phyloP scores from a whole-genome alignment of 2,888 invertebrate genomes.

The Spisula subtruncata region DNA sequence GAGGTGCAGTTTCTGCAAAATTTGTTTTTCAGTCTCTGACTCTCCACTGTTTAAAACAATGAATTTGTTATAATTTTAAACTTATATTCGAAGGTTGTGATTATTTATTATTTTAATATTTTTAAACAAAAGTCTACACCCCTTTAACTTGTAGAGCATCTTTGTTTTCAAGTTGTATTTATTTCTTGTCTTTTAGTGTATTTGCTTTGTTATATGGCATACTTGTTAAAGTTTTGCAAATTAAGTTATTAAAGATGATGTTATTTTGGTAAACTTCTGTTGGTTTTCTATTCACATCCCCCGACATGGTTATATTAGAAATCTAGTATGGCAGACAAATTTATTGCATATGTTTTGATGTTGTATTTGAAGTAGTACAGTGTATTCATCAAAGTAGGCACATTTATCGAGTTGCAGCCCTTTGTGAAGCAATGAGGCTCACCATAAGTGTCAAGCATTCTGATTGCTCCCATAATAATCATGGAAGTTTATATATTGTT shows the following conservation, averaged over 20 bases:
- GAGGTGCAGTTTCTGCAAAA: too few relatives aligned
- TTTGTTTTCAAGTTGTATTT: conserved; percentile 33
- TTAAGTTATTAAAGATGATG: conserved; percentile 54
- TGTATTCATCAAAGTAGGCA: not conserved
- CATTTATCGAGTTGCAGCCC: not conserved
- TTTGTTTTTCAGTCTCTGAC: too few relatives aligned
- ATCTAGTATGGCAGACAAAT: conserved; percentile 57
- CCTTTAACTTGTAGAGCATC: not conserved
- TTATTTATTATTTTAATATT: conserved; percentile 18
- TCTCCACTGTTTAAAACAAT: too few relatives aligned
- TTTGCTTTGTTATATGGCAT: conserved; percentile 33
- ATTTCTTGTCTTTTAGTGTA: conserved; percentile 30
- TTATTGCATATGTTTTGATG: not conserved
- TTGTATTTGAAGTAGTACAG: conserved; percentile 25
- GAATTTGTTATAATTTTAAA: not conserved
- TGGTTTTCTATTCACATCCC: conserved; percentile 28
- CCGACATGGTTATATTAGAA: not conserved
- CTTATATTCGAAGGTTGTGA: conserved; percentile 10
- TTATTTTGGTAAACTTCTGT: conserved; percentile 56
- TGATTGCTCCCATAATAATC: too few relatives aligned
- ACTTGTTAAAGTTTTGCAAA: conserved; percentile 32
- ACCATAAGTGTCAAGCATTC: not conserved
- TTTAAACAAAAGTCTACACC: not conserved
- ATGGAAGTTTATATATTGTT: too few relatives aligned
- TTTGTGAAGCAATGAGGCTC: not conserved